Base-by-base conservation (phyloP, 2,113 vertebrate species). In the Cyanoliseus patagonus region DNA sequence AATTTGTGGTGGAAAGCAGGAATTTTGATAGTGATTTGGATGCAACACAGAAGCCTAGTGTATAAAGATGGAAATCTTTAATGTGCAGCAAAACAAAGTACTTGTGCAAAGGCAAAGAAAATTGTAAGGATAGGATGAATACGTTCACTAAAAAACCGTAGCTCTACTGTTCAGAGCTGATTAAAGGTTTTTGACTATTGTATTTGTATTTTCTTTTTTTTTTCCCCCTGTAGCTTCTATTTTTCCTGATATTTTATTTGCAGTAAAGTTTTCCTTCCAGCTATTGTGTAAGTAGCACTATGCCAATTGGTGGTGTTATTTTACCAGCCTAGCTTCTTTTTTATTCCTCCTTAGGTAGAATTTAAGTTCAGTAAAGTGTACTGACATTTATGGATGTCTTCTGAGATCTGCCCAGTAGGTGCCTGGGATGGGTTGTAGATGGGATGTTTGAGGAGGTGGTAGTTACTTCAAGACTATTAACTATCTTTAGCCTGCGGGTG, bases 381-480 rank as follows among this genome's bases (percentile, higher is more conserved):
- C 46, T 73, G 49, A 53, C 30, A 33, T 79, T 73, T 92, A 41
- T 46, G 63, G 33, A 76, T 86, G 64, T 79, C 42, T 67, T 92
- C 23, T 31, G 80, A 63, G 47, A 86, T 78, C 37, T 78, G 55
- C 73, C 15, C 53, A 39, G 52, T 35, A 68, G 67, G 35, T 68
- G 30, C 46, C 74, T 94, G 69, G 61, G 76, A 79, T 92, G 62
- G 90, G 74, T 72, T 81, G 81, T 72, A 81, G 61, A 69, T 69
- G 53, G 66, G 35, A n/a, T 80, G 72, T 90, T 69, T 80, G 70
- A 83, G 73, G 82, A 37, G 73, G 59, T 19, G 62, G 82, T 74
- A 91, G 79, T 55, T 93, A 57, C 55, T 85, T 68, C 89, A 90
- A 85, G 73, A 14, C 67, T 83, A 88, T 94, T 95, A 92, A 76